Evolutionary conservation across 2,888 invertebrate species (phyloP).

Genomic region (Plusia festucae): DNA sequence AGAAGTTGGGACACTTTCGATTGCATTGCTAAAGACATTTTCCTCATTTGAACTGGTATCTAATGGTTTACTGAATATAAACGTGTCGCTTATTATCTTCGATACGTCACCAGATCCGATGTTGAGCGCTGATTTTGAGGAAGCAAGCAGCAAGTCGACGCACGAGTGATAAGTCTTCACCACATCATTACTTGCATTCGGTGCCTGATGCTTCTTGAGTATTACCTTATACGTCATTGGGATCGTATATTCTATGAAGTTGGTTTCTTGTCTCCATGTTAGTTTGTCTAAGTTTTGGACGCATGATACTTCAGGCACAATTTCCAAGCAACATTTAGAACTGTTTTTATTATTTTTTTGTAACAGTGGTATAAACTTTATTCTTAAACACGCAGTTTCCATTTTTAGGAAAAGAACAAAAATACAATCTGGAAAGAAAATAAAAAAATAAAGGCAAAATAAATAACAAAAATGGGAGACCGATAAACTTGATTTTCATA

Average conservation of each 20-base stretch:
- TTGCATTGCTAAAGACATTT: not conserved
- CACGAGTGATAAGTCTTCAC: conserved; percentile 81
- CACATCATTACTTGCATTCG: conserved; percentile 31
- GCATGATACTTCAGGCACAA: conserved; percentile 76
- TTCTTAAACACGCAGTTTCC: conserved; percentile 73
- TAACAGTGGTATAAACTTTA: conserved; percentile 77
- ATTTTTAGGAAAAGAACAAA: conserved; percentile 59
- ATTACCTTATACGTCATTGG: conserved; percentile 81
- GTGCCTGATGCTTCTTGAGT: conserved; percentile 65
- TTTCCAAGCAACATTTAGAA: conserved; percentile 77
- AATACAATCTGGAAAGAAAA: conserved; percentile 41
- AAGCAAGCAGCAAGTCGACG: conserved; percentile 71
- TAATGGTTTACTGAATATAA: conserved; percentile 59
- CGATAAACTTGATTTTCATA: not conserved
- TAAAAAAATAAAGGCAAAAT: conserved; percentile 26
- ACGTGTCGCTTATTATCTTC: conserved; percentile 74
- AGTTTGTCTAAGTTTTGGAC: conserved; percentile 77
- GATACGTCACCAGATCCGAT: conserved; percentile 66
- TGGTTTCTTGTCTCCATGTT: conserved; percentile 70
- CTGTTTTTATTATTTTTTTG: conserved; percentile 63
- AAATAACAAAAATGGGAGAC: conserved; percentile 14
- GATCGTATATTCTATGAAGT: conserved; percentile 74
- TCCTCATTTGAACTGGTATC: conserved; percentile 21
- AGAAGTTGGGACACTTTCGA: conserved; percentile 5
- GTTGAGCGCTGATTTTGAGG: conserved; percentile 60